A percentile compares a stretch with the other conserved stretches of the same genome.
Evolutionary conservation across 2,113 vertebrate species (phyloP).

Genomic region (Arvicanthis niloticus): DNA sequence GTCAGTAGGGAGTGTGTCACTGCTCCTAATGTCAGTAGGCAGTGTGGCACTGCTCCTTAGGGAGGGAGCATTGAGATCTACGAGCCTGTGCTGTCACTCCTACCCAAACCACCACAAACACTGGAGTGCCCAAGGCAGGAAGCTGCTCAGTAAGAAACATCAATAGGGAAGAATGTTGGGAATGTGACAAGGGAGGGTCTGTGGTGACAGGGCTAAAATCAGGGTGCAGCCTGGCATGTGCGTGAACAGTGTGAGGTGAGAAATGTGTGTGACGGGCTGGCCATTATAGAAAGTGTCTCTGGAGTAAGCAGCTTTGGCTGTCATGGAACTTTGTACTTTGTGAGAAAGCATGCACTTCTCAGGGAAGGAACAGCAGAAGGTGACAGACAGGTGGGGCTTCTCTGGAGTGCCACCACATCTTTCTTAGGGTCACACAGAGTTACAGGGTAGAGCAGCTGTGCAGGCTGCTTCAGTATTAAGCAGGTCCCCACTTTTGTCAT

Average conservation of each 20-base stretch:
- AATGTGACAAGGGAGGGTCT: not conserved
- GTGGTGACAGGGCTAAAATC: not conserved
- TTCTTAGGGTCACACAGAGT: not conserved
- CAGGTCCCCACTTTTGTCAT: not conserved
- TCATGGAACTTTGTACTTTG: not conserved
- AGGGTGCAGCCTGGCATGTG: not conserved
- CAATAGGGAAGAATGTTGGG: not conserved
- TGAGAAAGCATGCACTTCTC: not conserved
- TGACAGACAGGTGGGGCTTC: not conserved
- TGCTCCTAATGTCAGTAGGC: not conserved
- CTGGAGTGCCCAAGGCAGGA: not conserved
- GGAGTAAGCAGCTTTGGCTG: not conserved
- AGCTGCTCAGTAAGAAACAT: not conserved
- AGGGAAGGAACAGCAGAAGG: not conserved
- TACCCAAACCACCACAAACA: not conserved
- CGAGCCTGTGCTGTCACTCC: not conserved
- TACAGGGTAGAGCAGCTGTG: not conserved
- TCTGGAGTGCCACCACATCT: not conserved
- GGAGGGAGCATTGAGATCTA: not conserved
- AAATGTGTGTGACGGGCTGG: not conserved
- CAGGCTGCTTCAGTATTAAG: not conserved
- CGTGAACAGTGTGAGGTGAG: not conserved
- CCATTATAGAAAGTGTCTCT: not conserved
- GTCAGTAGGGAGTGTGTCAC: not conserved
- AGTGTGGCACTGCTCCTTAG: no score